Percentiles rank a stretch among this genome's conserved stretches.
Conservation (phyloP, 2,113 vertebrate species). For the Rhagologus leucostigma region DNA sequence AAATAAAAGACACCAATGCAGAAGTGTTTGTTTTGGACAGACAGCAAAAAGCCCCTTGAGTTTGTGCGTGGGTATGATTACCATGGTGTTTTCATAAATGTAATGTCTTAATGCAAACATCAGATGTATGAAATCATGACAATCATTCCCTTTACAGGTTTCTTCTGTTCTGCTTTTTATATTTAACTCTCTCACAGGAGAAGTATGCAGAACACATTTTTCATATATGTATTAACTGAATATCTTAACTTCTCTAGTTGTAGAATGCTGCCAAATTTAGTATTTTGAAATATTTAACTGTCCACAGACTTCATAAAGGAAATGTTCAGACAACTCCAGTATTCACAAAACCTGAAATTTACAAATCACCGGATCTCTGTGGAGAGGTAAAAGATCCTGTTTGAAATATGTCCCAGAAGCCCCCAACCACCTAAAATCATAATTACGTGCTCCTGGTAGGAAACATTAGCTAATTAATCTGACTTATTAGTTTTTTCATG, state of each 20-base stretch:
- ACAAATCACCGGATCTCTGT: slow-evolving; percentile 69
- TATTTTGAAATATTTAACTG: background rate
- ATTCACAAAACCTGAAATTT: slow-evolving; percentile 36
- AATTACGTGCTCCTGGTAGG: background rate
- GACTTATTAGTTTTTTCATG: background rate
- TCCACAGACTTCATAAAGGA: background rate
- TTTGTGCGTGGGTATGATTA: background rate
- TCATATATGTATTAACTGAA: background rate
- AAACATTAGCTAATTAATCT: background rate
- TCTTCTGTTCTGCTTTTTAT: background rate
- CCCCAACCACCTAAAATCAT: slow-evolving; percentile 64
- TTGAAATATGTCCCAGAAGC: slow-evolving; percentile 76
- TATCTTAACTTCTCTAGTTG: background rate
- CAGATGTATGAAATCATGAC: background rate
- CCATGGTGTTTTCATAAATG: background rate
- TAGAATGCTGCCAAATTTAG: background rate
- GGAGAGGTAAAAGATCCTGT: slow-evolving; percentile 56
- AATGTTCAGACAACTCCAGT: background rate
- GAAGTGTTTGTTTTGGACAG: background rate
- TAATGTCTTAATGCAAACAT: background rate
- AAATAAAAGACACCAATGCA: background rate
- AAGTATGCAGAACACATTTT: background rate
- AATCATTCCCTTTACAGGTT: background rate
- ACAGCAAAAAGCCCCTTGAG: background rate
- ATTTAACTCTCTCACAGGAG: background rate